These are phyloP conservation scores for Hycleus phaleratus DNA, from an alignment of 1,140 invertebrate species.

Conservation along the genomic window DNA sequence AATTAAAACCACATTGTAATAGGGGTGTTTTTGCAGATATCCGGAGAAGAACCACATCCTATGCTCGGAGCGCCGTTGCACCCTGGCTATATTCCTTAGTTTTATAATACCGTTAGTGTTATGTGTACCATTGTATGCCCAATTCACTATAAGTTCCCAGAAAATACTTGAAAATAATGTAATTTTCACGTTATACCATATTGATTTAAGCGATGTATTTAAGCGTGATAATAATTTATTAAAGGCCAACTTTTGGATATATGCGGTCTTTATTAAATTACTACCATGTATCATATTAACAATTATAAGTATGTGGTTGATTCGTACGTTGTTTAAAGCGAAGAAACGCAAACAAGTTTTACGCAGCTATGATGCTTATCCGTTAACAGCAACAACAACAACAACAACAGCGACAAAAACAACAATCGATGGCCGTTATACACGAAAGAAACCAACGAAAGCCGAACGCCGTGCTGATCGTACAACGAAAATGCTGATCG, in stretches of 20 bases:
- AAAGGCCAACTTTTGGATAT: conserved; percentile 79
- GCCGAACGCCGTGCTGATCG: conserved; percentile 66
- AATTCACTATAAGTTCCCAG: conserved; percentile 51
- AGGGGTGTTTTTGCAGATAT: conserved; percentile 44
- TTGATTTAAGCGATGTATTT: conserved; percentile 52
- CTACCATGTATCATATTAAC: conserved; percentile 78
- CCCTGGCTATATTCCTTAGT: conserved; percentile 62
- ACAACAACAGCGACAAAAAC: conserved; percentile 13
- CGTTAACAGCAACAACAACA: conserved; percentile 32
- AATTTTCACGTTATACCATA: conserved; percentile 53
- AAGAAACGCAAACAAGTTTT: conserved; percentile 61
- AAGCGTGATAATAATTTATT: conserved; percentile 51
- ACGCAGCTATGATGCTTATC: conserved; percentile 52
- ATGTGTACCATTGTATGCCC: conserved; percentile 71
- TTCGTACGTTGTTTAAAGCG: conserved; percentile 62
- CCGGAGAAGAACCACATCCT: conserved; percentile 52
- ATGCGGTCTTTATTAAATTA: conserved; percentile 76
- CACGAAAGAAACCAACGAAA: conserved; percentile 44
- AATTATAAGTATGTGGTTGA: conserved; percentile 71
- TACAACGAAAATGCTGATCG: conserved; percentile 85
- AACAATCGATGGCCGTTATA: neutral
- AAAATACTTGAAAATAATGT: conserved; percentile 40
- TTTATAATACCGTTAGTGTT: conserved; percentile 67
- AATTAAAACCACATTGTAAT: no score
- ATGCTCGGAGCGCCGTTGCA: conserved; percentile 63